Evolutionary conservation across 2,888 invertebrate species (phyloP).

Genomic region (Pollenia labialis): DNA sequence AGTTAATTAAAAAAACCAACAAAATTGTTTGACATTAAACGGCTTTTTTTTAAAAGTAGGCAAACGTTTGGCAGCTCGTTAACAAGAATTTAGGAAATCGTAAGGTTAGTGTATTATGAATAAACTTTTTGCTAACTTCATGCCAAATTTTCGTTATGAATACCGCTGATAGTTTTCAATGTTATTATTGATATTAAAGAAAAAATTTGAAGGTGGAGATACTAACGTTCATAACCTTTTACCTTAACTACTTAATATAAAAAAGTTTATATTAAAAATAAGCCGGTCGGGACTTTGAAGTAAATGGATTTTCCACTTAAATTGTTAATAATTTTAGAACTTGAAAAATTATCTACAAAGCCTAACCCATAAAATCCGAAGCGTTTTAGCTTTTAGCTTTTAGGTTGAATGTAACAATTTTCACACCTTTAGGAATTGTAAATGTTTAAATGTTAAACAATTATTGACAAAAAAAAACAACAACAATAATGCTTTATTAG

Average conservation of each 20-base stretch:
- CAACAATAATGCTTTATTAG: conserved; percentile 31
- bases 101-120: no score
- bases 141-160: no score
- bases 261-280: background rate
- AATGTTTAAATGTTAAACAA: conserved; percentile 15
- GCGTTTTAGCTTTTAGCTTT: background rate
- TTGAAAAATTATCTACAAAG: background rate
- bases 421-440: conserved; percentile 53
- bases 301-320: conserved; percentile 23
- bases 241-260: background rate
- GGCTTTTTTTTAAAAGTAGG: no score
- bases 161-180: no score
- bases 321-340: background rate
- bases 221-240: background rate
- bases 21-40: no score
- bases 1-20: no score
- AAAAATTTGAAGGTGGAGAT: background rate
- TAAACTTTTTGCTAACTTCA: no score
- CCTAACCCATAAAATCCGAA: conserved; percentile 39
- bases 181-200: background rate
- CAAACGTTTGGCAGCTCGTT: no score
- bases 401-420: background rate
- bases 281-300: background rate
- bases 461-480: background rate
- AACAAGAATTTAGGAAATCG: no score